phyloP scores from a whole-genome alignment of 2,888 invertebrate genomes.

The Coelogynopora nodosa region DNA sequence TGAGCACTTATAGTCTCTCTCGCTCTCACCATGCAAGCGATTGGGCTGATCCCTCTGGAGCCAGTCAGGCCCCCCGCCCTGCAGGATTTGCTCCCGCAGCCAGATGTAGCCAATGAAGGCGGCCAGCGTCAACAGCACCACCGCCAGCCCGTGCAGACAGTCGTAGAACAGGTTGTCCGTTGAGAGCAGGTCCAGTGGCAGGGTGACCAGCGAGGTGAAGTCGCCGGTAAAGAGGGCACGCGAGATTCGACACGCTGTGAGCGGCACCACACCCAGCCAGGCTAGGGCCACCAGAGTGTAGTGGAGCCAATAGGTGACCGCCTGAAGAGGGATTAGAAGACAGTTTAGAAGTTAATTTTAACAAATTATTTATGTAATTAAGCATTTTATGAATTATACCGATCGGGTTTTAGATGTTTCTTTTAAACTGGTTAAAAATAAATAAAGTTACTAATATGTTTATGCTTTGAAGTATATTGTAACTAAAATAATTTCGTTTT shows the following conservation, averaged over 20 bases:
- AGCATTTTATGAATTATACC: no score
- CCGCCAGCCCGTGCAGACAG: conserved; percentile 90
- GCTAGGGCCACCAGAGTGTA: conserved; percentile 92
- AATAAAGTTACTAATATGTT: no score
- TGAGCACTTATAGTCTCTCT: no score
- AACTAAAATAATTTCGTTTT: no score
- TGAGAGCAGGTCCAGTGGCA: conserved; percentile 86
- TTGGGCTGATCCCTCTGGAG: conserved; percentile 65
- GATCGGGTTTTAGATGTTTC: no score
- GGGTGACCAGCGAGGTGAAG: conserved; percentile 70
- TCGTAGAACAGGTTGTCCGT: conserved; percentile 87
- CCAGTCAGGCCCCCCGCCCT: conserved; percentile 96
- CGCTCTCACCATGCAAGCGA: neutral
- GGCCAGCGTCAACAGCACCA: conserved; percentile 88
- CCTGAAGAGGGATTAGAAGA: no score
- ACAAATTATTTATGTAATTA: no score
- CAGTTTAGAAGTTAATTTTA: no score
- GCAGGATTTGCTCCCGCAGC: conserved; percentile 93
- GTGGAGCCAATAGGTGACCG: conserved; percentile 92
- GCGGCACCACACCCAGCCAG: conserved; percentile 92
- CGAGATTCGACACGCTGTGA: conserved; percentile 73
- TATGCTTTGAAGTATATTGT: no score
- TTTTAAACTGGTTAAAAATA: no score
- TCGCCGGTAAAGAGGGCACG: conserved; percentile 42
- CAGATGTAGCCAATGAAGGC: conserved; percentile 94